A percentile compares a stretch with the other conserved stretches of the same genome.
These are phyloP conservation scores for Pectinophora gossypiella DNA, from an alignment of 1,140 invertebrate genomes.

Conservation along the genomic window DNA sequence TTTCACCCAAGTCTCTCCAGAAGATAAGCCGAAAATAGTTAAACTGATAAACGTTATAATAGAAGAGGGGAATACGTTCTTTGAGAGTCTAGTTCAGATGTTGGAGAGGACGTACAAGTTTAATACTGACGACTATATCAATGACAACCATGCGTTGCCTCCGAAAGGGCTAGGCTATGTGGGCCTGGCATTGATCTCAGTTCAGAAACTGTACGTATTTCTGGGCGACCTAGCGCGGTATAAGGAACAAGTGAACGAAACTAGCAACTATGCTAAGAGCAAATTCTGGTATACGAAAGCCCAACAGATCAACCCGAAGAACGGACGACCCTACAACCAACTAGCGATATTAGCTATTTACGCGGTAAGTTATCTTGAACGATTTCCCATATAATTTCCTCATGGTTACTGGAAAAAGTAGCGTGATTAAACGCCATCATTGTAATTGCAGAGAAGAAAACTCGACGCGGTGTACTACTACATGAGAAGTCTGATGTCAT, in stretches of 20 bases:
- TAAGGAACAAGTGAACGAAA: slow-evolving; percentile 89
- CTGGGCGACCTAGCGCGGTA: slow-evolving; percentile 94
- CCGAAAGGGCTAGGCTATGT: slow-evolving; percentile 80
- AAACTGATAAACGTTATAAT: slow-evolving; percentile 83
- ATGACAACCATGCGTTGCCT: slow-evolving; percentile 65
- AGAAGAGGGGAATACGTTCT: slow-evolving; percentile 87
- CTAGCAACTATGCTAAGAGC: slow-evolving; percentile 90
- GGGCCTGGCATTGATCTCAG: slow-evolving; percentile 86
- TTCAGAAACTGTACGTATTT: slow-evolving; percentile 92
- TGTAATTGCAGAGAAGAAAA: slow-evolving; percentile 85
- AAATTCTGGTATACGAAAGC: slow-evolving; percentile 94
- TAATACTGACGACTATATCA: slow-evolving; percentile 80
- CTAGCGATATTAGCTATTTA: slow-evolving; percentile 94
- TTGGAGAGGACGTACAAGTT: slow-evolving; percentile 86
- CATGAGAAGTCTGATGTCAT: slow-evolving; percentile 95
- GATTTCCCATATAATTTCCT: slow-evolving; percentile 14
- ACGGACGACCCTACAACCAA: slow-evolving; percentile 96
- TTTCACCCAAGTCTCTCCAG: slow-evolving; percentile 72
- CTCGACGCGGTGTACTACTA: slow-evolving; percentile 98
- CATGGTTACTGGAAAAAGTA: slow-evolving; percentile 3
- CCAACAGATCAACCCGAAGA: slow-evolving; percentile 94
- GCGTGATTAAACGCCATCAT: not conserved
- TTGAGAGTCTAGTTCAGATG: slow-evolving; percentile 84
- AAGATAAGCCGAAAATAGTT: slow-evolving; percentile 79
- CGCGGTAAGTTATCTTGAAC: slow-evolving; percentile 83